phyloP scores from a whole-genome alignment of 2,113 vertebrate genomes.

The Miniopterus natalensis region DNA sequence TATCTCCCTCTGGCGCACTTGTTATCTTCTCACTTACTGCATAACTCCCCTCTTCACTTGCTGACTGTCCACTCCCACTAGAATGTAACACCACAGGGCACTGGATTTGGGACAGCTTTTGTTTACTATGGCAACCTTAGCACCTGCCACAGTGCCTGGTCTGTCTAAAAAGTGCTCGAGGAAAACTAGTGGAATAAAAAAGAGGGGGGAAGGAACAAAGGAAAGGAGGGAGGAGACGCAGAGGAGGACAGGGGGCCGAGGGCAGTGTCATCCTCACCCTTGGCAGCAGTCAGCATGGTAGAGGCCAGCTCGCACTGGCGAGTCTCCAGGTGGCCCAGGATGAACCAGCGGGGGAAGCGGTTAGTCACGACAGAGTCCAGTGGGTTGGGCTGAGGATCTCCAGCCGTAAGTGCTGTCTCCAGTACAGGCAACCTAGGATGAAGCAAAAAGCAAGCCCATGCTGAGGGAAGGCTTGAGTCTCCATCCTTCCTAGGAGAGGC shows the following conservation, averaged over 20 bases:
- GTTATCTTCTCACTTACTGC: background rate
- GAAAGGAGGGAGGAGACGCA: background rate
- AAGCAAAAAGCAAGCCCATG: background rate
- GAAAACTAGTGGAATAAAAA: background rate
- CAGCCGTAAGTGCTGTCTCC: constrained; percentile 77
- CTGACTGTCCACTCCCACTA: too few species aligned
- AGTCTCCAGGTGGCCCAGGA: constrained; percentile 87
- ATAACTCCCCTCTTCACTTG: background rate
- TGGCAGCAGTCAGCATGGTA: constrained; percentile 85
- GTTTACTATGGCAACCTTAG: background rate
- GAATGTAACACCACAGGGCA: background rate
- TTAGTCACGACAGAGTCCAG: constrained; percentile 84
- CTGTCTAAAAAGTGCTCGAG: background rate
- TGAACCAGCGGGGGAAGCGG: constrained; percentile 87
- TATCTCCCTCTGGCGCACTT: background rate
- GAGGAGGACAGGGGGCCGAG: background rate
- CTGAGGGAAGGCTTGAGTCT: background rate
- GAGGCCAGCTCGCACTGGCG: constrained; percentile 88
- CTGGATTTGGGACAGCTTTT: background rate
- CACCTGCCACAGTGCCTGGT: background rate
- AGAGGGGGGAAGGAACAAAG: too few species aligned
- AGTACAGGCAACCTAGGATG: constrained; percentile 84
- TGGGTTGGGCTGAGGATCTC: constrained; percentile 75
- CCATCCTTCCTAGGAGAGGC: background rate
- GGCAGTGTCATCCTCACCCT: constrained; percentile 76